A percentile compares a stretch with the other conserved stretches of the same genome.
phyloP scores from a whole-genome alignment of 1,140 invertebrate species.

The Sinella curviseta region DNA sequence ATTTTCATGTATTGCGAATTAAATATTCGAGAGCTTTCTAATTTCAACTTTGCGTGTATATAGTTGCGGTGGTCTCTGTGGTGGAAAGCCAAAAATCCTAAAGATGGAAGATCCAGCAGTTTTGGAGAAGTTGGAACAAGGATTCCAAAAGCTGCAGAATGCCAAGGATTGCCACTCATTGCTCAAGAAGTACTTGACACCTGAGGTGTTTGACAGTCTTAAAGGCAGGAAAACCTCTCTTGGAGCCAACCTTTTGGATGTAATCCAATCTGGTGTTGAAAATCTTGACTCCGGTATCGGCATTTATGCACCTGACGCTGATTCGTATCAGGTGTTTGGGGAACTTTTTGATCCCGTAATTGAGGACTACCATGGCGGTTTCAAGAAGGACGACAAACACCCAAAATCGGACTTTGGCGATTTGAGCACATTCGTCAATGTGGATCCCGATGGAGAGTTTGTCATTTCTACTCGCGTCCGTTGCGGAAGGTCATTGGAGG shows the following conservation, averaged over 20 bases:
- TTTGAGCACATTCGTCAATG: conserved; percentile 79
- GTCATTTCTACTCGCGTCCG: conserved; percentile 93
- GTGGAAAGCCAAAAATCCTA: not conserved
- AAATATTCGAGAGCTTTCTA: not conserved
- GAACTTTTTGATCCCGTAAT: conserved; percentile 75
- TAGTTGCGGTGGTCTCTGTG: not conserved
- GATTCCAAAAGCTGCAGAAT: conserved; percentile 58
- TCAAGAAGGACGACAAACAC: conserved; percentile 89
- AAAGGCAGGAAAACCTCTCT: conserved; percentile 56
- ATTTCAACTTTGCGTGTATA: not conserved
- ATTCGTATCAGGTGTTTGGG: conserved; percentile 73
- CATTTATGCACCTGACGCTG: conserved; percentile 93
- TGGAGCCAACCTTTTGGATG: conserved; percentile 57
- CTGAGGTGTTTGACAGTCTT: conserved; percentile 57
- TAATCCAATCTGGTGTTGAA: conserved; percentile 70
- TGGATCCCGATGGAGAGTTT: conserved; percentile 79
- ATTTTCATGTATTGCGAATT: not conserved
- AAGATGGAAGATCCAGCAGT: conserved; percentile 14
- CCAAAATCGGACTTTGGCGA: conserved; percentile 91
- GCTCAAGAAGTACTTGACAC: conserved; percentile 60
- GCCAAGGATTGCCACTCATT: conserved; percentile 59
- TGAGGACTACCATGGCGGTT: conserved; percentile 91
- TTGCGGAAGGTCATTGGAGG: conserved; percentile 69
- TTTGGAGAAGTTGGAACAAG: conserved; percentile 50
- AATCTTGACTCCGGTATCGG: conserved; percentile 88